A percentile compares a stretch with the other conserved stretches of the same genome.
These are phyloP conservation scores for Scelioninae gen. 2 DNA, from an alignment of 2,888 invertebrate species.

Conservation along the genomic window DNA sequence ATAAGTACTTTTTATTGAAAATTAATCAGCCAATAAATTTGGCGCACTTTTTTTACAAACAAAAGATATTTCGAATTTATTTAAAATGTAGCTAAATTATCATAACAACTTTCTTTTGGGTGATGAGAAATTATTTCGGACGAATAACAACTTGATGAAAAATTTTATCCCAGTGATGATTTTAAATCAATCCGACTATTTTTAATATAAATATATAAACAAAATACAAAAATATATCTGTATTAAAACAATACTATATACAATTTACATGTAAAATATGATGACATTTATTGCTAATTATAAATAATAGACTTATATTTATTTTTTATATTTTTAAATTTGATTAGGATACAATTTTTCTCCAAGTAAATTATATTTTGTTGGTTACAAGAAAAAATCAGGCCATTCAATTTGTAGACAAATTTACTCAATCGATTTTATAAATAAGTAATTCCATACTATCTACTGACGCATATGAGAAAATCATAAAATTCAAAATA, in stretches of 20 bases:
- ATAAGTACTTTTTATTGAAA: no score
- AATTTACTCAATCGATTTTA: no score
- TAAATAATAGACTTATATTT: no score
- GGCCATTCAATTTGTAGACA: no score
- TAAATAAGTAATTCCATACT: no score
- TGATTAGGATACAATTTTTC: constrained; percentile 17
- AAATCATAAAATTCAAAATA: no score
- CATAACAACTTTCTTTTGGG: constrained; percentile 12
- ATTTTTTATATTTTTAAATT: no score
- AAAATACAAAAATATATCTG: constrained; percentile 15
- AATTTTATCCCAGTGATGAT: constrained; percentile 10
- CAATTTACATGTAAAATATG: neutral
- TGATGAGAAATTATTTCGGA: constrained; percentile 8
- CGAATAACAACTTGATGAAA: constrained; percentile 9
- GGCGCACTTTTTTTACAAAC: neutral
- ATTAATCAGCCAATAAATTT: no score
- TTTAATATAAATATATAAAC: constrained; percentile 9
- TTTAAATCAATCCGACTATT: neutral
- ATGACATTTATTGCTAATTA: no score
- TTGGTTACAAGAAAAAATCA: no score
- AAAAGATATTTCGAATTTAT: constrained; percentile 5
- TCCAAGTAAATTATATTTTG: neutral
- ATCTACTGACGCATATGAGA: no score
- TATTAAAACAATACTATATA: constrained; percentile 14
- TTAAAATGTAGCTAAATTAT: constrained; percentile 2